Evolutionary conservation across 2,797 vertebrate species (phyloP).

Genomic region (Pangasius macronema): DNA sequence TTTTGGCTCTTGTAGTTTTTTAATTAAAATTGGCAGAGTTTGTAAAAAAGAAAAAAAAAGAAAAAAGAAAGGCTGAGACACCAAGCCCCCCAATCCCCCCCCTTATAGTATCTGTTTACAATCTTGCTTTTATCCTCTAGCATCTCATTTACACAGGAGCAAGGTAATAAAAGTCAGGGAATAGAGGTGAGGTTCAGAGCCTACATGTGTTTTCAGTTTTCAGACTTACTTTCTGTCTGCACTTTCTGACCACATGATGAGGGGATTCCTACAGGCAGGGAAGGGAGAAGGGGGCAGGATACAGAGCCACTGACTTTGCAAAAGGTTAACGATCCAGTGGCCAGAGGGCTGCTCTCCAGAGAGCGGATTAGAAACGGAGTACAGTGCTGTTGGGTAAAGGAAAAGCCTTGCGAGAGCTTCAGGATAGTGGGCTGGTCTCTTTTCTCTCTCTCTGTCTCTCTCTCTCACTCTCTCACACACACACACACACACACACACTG

Average conservation of each 20-base stretch:
- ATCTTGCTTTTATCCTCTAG: constrained; percentile 21
- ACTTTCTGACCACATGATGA: constrained; percentile 34
- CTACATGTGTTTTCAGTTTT: constrained; percentile 13
- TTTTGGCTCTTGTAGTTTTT: neutral
- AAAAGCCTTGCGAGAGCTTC: constrained; percentile 24
- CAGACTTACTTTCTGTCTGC: constrained; percentile 26
- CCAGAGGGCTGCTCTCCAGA: constrained; percentile 47
- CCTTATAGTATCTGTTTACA: neutral
- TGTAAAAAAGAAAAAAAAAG: neutral
- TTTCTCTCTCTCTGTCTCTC: neutral
- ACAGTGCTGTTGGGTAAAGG: constrained; percentile 36
- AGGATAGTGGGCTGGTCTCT: neutral
- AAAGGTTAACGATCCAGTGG: constrained; percentile 56
- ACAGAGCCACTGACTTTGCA: constrained; percentile 37
- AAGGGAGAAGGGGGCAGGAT: constrained; percentile 12
- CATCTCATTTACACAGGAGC: constrained; percentile 3
- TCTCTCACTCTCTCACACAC: neutral
- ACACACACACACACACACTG: constrained; percentile 33
- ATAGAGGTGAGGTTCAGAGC: neutral
- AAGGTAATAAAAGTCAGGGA: constrained; percentile 26
- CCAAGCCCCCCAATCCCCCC: no score
- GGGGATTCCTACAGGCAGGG: constrained; percentile 20
- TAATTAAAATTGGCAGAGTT: neutral
- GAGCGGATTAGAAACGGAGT: constrained; percentile 48
- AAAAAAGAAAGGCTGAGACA: neutral